Evolutionary conservation across 2,797 vertebrate species (phyloP), one percentile per base, ranked within the genome.

Genomic region (Tamandua tetradactyla): DNA sequence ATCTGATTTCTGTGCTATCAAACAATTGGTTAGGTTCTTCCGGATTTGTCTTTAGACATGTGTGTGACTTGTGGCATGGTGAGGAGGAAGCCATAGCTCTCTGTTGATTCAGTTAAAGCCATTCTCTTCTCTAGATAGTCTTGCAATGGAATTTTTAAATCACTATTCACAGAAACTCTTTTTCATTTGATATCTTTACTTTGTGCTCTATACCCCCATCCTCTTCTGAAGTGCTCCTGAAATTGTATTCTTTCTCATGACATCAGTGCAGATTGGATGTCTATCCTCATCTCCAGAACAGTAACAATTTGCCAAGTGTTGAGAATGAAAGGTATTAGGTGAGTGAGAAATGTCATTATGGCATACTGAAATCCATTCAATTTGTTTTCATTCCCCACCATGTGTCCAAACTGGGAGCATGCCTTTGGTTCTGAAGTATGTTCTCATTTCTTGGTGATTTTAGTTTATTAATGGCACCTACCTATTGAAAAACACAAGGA

Each of bases 101-200:
- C 22, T 74, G 35, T 69, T 80, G 32, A 40, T 75, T 91, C 23
- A 32, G 20, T 76, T 61, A 83, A 83, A 89, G 59, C 30, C 69
- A 42, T 61, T 86, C 94, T 91, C 61, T 74, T 84, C 17, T 35
- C 35, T 62, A 64, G 57, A 75, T 30, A 93, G 76, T 78, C 13
- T 15, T 83, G 2, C 13, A 47, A 47, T 93, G 22, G 42, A 18
- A 88, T 68, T 93, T 91, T 59, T 27, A 68, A 93, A 75, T 89
- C 25, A 83, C 9, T 42, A 79, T 23, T 55, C 23, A 15, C 15
- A 69, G 18, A 9, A 91, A 7, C 23, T 69, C 25, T 91, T 94
- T 44, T 82, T 91, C 62, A 85, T 90, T 91, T 87, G 71, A 32
- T 83, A 25, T 90, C 83, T 87, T 94, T 74, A n/a, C 68, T 89